phyloP scores from a whole-genome alignment of 2,113 vertebrate species.

The Heterochromis multidens region DNA sequence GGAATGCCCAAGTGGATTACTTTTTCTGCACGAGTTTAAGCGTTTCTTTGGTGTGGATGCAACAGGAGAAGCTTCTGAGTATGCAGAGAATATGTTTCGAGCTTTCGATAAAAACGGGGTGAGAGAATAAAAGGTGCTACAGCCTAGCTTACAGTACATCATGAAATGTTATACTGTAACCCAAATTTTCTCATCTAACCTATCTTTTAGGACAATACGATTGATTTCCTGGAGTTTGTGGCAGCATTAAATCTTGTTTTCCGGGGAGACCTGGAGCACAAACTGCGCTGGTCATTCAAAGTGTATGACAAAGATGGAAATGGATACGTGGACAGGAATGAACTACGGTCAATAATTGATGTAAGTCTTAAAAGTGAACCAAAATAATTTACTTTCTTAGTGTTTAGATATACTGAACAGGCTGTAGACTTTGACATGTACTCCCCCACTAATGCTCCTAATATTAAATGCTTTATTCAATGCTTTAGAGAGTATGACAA shows the following conservation, averaged over 20 bases:
- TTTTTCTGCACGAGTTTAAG: constrained; percentile 78
- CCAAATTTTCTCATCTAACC: neutral
- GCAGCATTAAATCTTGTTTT: constrained; percentile 75
- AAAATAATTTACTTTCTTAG: neutral
- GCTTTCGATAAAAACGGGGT: constrained; percentile 79
- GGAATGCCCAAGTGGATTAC: constrained; percentile 73
- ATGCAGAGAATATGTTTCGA: constrained; percentile 74
- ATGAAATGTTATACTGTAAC: neutral
- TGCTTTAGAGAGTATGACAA: neutral
- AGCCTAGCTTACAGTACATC: neutral
- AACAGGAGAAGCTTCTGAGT: constrained; percentile 70
- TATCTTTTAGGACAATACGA: constrained; percentile 73
- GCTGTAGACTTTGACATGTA: neutral
- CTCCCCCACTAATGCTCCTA: neutral
- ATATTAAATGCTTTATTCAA: neutral
- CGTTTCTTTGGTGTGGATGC: constrained; percentile 73
- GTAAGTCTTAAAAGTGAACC: constrained; percentile 32
- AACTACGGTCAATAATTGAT: constrained; percentile 71
- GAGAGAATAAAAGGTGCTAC: constrained; percentile 9
- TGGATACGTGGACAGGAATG: constrained; percentile 68
- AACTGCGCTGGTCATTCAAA: constrained; percentile 78
- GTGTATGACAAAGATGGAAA: constrained; percentile 76
- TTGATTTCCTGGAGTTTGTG: constrained; percentile 79
- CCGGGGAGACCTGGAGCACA: constrained; percentile 74
- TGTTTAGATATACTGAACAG: neutral